Percentiles rank a stretch among this genome's conserved stretches.
These are phyloP conservation scores for Cavia porcellus DNA, from an alignment of 2,113 vertebrate genomes.

Conservation along the genomic window DNA sequence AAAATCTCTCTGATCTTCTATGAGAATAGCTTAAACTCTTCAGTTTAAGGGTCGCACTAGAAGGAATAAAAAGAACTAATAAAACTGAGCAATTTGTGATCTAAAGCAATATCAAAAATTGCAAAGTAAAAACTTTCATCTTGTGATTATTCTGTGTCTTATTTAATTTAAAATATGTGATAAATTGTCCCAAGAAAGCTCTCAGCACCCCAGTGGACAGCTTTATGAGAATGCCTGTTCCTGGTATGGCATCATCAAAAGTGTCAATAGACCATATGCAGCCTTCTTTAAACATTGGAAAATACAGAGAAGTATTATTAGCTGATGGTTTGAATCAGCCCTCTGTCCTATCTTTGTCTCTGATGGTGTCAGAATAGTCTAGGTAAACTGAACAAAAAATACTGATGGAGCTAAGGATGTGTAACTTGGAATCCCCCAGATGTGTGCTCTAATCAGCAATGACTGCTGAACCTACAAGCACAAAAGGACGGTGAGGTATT, in stretches of 20 bases:
- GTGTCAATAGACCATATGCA: not conserved
- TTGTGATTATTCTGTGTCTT: not conserved
- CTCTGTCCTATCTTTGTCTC: not conserved
- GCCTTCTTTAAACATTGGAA: not conserved
- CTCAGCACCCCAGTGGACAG: slow-evolving; percentile 62
- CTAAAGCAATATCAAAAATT: not conserved
- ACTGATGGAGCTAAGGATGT: not conserved
- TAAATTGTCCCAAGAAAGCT: slow-evolving; percentile 81
- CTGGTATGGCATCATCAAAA: slow-evolving; percentile 6
- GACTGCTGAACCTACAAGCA: not conserved
- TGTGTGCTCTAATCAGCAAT: not conserved
- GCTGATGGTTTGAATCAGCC: not conserved
- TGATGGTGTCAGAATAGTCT: not conserved
- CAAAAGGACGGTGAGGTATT: not conserved
- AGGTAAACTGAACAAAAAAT: not conserved
- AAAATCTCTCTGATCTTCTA: not conserved
- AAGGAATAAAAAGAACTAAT: slow-evolving; percentile 19
- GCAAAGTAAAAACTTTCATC: not conserved
- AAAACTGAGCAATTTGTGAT: not conserved
- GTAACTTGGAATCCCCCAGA: not conserved
- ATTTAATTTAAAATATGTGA: slow-evolving; percentile 76
- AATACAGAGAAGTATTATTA: not conserved
- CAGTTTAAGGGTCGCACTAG: not conserved
- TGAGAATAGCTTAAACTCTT: not conserved
- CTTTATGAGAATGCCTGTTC: slow-evolving; percentile 76